Evolutionary conservation across 2,888 invertebrate genomes (phyloP), one percentile per base, ranked within the genome.

Genomic region (Lydus trimaculatus): DNA sequence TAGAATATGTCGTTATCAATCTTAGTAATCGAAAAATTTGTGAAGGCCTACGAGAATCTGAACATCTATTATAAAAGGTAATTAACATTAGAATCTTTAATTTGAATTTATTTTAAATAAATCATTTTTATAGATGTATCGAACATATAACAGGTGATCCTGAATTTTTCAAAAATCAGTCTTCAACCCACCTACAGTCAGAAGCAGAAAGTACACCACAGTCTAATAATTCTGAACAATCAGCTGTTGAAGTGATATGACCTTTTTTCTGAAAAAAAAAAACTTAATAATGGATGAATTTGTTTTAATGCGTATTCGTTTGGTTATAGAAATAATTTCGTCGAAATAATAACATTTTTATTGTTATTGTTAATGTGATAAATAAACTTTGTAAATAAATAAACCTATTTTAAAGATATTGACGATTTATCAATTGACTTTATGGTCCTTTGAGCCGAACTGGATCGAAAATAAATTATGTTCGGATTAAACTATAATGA

Each of bases 101-200:
- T 62, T 36, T 5, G 5, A 36, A 5, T 61, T 9, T n/a, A 20
- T 20, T 36, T 62, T 48, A 43, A 33, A 17, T 61, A 13, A n/a
- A 2, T 43, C 1, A 58, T n/a, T 17, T 39, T 63, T 48, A 31
- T 63, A 63, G 48, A 31, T 63, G 48, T 48, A n/a, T 63, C 15
- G 39, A 48, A 31, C 64, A 64, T 56, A 64, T 64, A 20, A 58
- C 58, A 0, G 64, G 64, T 17, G 64, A 64, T 31, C 64, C 64
- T 13, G 36, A 58, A 20, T 64, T 58, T 31, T 64, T 58, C 15
- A 43, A 43, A 2, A 52, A 31, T 31, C 8, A 58, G 31, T 20
- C 33, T 17, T 4, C 20, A 2, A 36, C 1, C 3, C 7, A 31
- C 15, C 15, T n/a, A n/a, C n/a, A n/a, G n/a, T n/a, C 13, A 39